Evolutionary conservation across 1,140 invertebrate species (phyloP), one percentile per base, ranked within the genome.

Genomic region (Antheraea pernyi): DNA sequence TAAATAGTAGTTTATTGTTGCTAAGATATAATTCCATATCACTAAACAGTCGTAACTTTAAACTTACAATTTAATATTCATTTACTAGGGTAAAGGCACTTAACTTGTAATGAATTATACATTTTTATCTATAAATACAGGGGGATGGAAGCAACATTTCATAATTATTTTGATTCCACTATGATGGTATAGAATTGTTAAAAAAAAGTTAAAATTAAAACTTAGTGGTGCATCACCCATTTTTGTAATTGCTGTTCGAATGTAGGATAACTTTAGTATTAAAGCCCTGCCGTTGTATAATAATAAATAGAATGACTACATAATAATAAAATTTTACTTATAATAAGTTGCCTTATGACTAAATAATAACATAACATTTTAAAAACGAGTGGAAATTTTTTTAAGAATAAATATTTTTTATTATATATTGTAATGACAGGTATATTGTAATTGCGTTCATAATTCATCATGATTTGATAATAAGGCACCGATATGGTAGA

Each of bases 11-110:
- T 72, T 70, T 62, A 77, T 72, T 78, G 78, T 69, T 62, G 72
- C 69, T 71, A 78, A 75, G 73, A 79, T 73, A 81, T 77, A 73
- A 77, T 79, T 74, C 75, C 63, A 76, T 81, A 76, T 77, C 69
- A 70, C 68, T 78, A 75, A 74, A 78, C 72, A 73, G 81, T 80
- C 77, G 63, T 82, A 72, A 67, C 22, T 73, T 72, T 73, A 53
- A 53, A 53, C 46, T 53, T 53, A 53, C 16, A 53, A 53, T 53
- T 16, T 53, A 53, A 73, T 74, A 75, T 69, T 72, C 70, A 73
- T 76, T 78, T 73, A 76, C 62, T 18, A 78, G 68, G 59, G 73
- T 75, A 77, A 81, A 77, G 74, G 76, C 76, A 82, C 77, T 53
- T 53, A 53, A 53, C 46, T 53, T 53, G 79, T 53, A 53, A 53